Percentiles rank a stretch among this genome's conserved stretches.
Evolutionary conservation across 2,888 invertebrate genomes (phyloP).

Genomic region (Empis livida): DNA sequence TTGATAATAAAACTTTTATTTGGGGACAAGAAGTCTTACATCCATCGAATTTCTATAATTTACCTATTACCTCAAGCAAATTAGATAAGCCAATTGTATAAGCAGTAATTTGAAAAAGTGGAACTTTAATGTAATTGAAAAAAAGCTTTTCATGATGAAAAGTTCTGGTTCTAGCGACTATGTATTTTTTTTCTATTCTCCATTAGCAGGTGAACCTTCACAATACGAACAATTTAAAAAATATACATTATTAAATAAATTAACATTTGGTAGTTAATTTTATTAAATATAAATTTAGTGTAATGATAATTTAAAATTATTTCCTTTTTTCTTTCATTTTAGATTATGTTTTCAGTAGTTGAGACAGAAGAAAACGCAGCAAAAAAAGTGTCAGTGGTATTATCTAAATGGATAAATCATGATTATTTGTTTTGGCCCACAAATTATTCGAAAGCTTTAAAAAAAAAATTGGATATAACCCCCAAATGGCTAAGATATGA

Average conservation of each 20-base stretch:
- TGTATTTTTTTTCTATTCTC: background rate
- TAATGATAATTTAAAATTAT: no score
- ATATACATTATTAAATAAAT: no score
- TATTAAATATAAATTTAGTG: no score
- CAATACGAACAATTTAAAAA: no score
- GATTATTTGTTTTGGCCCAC: background rate
- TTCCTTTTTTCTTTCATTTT: background rate
- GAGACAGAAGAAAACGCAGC: background rate
- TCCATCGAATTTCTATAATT: background rate
- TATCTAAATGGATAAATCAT: slow-evolving; percentile 1
- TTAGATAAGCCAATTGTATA: background rate
- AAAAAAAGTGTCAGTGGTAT: slow-evolving; percentile 1
- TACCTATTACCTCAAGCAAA: background rate
- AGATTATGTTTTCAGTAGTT: background rate
- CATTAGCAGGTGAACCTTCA: no score
- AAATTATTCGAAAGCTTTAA: background rate
- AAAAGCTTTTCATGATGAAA: no score
- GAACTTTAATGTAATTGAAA: no score
- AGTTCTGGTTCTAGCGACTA: no score
- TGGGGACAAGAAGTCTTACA: background rate
- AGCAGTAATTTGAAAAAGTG: no score
- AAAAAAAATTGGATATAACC: background rate
- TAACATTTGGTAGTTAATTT: no score
- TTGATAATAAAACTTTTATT: background rate
- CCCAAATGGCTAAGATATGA: background rate